phyloP scores from a whole-genome alignment of 2,113 vertebrate species.

The Neolamprologus variostigma region DNA sequence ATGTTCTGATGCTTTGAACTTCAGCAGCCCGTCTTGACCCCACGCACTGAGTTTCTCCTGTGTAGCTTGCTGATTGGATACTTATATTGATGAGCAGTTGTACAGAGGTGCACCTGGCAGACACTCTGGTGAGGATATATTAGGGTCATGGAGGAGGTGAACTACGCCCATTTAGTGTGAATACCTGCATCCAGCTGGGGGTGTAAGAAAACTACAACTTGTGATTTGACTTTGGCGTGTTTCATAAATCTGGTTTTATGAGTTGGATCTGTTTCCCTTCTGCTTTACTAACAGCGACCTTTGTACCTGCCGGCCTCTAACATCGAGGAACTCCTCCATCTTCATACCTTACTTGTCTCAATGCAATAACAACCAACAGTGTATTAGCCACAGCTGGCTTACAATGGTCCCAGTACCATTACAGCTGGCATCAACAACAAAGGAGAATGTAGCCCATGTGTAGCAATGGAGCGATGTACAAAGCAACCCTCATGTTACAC shows the following conservation, averaged over 20 bases:
- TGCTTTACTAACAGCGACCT: not conserved
- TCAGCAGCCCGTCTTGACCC: not conserved
- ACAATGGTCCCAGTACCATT: conserved; percentile 19
- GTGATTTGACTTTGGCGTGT: not conserved
- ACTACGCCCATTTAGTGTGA: not conserved
- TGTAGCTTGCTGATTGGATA: not conserved
- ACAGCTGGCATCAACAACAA: conserved; percentile 44
- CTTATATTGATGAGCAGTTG: fast-evolving
- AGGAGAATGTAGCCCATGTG: conserved; percentile 23
- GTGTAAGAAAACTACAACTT: not conserved
- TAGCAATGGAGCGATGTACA: not conserved
- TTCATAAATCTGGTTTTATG: not conserved
- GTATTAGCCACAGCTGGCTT: not conserved
- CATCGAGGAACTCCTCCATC: not conserved
- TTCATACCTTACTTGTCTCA: not conserved
- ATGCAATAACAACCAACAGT: not conserved
- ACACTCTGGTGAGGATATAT: not conserved
- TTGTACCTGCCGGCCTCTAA: not conserved
- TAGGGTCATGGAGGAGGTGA: fast-evolving
- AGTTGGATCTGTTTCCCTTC: not conserved
- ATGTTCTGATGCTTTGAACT: not conserved
- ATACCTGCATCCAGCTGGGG: fast-evolving
- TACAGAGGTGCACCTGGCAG: not conserved
- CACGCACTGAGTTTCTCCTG: not conserved
- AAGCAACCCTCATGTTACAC: not conserved